Conservation (phyloP, 2,797 vertebrate species). For the Melanotaenia parkinsoni region DNA sequence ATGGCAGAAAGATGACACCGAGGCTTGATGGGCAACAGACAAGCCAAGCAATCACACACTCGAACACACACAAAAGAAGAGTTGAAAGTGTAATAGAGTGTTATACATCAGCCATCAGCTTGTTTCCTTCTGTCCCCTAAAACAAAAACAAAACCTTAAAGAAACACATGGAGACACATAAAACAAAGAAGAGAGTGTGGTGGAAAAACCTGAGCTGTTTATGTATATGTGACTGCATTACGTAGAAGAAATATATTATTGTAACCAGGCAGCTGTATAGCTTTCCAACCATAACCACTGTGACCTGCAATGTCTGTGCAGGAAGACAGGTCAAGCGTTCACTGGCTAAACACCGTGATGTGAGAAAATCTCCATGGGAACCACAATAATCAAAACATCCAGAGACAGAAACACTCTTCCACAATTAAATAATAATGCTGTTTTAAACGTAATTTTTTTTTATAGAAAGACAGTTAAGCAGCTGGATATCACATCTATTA, state of each 20-base stretch:
- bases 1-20: slow-evolving; percentile 84
- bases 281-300: slow-evolving; percentile 18
- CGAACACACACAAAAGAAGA: slow-evolving; percentile 40
- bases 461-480: not conserved
- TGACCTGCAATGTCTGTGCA: slow-evolving; percentile 50
- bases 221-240: slow-evolving; percentile 1
- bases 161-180: not conserved
- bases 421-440: not conserved
- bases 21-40: slow-evolving; percentile 77
- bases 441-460: not conserved
- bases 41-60: slow-evolving; percentile 73
- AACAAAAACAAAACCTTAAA: not conserved
- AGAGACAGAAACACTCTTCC: slow-evolving; percentile 6
- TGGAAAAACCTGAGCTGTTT: not conserved
- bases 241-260: slow-evolving; percentile 41
- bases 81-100: slow-evolving; percentile 37
- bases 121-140: not conserved
- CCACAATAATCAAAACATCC: slow-evolving; percentile 58
- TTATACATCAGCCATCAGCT: slow-evolving; percentile 31
- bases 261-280: slow-evolving; percentile 41
- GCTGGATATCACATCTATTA: not conserved
- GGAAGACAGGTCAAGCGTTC: slow-evolving; percentile 52
- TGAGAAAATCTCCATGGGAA: slow-evolving; percentile 63
- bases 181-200: not conserved
- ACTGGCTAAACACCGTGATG: slow-evolving; percentile 30